Evolutionary conservation across 2,888 invertebrate genomes (phyloP), one percentile per base, ranked within the genome.

Genomic region (Papilio protenor): DNA sequence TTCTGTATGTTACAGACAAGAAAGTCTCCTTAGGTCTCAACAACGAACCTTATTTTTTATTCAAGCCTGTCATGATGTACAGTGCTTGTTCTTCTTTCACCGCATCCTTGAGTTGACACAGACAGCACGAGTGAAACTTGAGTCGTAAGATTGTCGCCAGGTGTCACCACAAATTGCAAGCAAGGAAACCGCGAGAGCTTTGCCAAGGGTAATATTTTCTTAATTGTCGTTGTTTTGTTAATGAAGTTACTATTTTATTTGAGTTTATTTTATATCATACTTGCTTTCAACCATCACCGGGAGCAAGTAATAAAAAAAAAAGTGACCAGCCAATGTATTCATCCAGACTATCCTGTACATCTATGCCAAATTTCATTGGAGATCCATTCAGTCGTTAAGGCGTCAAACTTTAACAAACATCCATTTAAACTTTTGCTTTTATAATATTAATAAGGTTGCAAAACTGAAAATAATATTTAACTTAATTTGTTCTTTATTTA

Each of bases 101-200:
- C 49, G 70, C 18, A 72, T 55, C 47, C 40, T 73, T 23, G 70
- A 33, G 57, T 23, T n/a, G 27, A 64, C 40, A 64, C 40, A 49
- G 61, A 73, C 72, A 55, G 72, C 23, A 45, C 77, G 52, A 77
- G 77, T 64, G 77, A 18, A 49, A 73, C 77, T 64, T 45, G 55
- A 45, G 61, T 64, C 52, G 61, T 18, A 40, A 77, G 61, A 77
- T 77, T 52, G 66, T 59, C 64, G 72, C 72, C 16, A 64, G 72
- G 55, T 64, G 77, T 73, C 77, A 66, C 27, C 77, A 40, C 64
- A 73, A 73, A 77, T 72, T 72, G 75, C 73, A 49, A 12, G 47
- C 61, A 40, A 40, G 66, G n/a, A 23, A 14, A 73, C 73, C 59
- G 55, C 18, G 52, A 27, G 27, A 33, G 33, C 72, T 33, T 72